Conservation (phyloP, 1,140 invertebrate genomes). For the Lasaia peninsularis region DNA sequence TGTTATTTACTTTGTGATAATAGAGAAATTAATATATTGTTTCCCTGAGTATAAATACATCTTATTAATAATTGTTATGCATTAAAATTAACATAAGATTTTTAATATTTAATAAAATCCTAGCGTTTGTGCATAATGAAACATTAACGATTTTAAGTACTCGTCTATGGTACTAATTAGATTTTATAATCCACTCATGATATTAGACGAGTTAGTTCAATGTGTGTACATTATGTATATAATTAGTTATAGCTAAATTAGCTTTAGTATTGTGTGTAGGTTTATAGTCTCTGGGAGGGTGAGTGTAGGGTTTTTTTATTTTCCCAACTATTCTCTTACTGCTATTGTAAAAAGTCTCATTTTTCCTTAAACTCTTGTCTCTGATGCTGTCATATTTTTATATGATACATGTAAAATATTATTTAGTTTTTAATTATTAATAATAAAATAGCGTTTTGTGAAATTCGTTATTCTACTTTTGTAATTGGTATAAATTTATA, state of each 20-base stretch:
- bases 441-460: no score
- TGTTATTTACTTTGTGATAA: slow-evolving; percentile 9
- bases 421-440: no score
- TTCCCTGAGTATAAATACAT: neutral
- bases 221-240: slow-evolving; percentile 57
- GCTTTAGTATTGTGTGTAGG: slow-evolving; percentile 38
- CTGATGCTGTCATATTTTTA: no score
- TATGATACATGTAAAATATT: no score
- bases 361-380: neutral
- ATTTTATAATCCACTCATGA: slow-evolving; percentile 8
- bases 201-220: slow-evolving; percentile 14
- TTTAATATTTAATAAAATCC: neutral
- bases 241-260: slow-evolving; percentile 13
- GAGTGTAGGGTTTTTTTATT: slow-evolving; percentile 36
- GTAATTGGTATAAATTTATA: no score
- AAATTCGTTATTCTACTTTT: no score
- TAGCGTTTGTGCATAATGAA: slow-evolving; percentile 1
- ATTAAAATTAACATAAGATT: neutral
- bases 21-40: slow-evolving; percentile 10
- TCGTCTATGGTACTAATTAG: slow-evolving; percentile 9
- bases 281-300: slow-evolving; percentile 6
- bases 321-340: slow-evolving; percentile 25
- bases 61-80: neutral
- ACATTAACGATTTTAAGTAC: neutral
- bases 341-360: neutral